Evolutionary conservation across 2,888 invertebrate species (phyloP).

Genomic region (Melipona bicolor): DNA sequence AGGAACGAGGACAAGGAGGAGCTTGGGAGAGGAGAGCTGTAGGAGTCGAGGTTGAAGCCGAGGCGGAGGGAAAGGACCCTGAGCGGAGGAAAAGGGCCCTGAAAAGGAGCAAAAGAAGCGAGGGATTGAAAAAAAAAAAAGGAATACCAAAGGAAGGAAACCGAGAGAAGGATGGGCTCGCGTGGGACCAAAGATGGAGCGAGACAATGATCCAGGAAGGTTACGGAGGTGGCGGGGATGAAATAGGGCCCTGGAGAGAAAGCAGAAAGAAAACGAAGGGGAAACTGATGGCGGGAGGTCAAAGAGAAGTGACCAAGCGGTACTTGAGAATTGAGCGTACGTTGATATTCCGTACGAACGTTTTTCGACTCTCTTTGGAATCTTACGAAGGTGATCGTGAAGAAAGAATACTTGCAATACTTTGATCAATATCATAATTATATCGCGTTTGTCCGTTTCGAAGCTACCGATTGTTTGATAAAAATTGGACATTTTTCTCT

Average conservation of each 20-base stretch:
- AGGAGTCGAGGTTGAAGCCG: neutral
- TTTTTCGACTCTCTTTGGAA: too few species aligned
- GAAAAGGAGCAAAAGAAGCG: neutral
- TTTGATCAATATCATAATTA: too few species aligned
- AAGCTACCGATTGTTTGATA: too few species aligned
- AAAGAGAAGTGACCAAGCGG: conserved; percentile 14
- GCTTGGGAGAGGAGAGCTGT: neutral
- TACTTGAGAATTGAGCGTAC: conserved; percentile 2
- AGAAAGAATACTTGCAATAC: too few species aligned
- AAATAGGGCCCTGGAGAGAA: conserved; percentile 8
- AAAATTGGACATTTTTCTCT: too few species aligned
- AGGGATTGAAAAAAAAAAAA: conserved; percentile 11
- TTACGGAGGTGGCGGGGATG: conserved; percentile 1
- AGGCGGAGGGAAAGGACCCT: neutral
- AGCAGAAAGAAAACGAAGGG: conserved; percentile 1
- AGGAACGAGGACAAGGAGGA: conserved; percentile 8
- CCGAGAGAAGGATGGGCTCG: conserved; percentile 14
- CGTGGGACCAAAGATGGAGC: conserved; percentile 35
- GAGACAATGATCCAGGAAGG: conserved; percentile 6
- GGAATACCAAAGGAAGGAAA: neutral
- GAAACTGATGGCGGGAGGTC: conserved; percentile 9
- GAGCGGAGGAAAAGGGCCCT: neutral
- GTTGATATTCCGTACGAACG: neutral
- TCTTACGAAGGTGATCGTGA: too few species aligned
- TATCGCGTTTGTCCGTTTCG: too few species aligned